These are phyloP conservation scores for Clistopyga incitator DNA, from an alignment of 2,888 invertebrate genomes.

Conservation along the genomic window DNA sequence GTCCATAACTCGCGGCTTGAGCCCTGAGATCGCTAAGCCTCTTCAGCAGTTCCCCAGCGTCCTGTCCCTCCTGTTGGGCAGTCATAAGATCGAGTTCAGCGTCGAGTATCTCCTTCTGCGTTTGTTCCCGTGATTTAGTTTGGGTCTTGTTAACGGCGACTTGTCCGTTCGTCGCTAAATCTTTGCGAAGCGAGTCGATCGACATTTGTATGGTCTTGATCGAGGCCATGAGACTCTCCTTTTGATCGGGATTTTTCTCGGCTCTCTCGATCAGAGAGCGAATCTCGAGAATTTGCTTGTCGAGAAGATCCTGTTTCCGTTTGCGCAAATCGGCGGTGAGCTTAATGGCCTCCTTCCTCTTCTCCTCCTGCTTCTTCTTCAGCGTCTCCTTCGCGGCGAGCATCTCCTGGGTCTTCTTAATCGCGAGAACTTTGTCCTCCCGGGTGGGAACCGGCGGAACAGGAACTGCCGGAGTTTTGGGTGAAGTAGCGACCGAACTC, in stretches of 20 bases:
- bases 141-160: slow-evolving; percentile 84
- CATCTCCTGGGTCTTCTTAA: slow-evolving; percentile 86
- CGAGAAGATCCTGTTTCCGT: slow-evolving; percentile 93
- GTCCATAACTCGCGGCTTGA: slow-evolving; percentile 85
- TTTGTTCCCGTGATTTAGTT: slow-evolving; percentile 91
- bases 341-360: slow-evolving; percentile 90
- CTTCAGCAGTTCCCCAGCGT: slow-evolving; percentile 92
- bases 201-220: slow-evolving; percentile 93
- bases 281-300: slow-evolving; percentile 95
- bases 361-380: slow-evolving; percentile 91
- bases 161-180: slow-evolving; percentile 86
- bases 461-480: slow-evolving; percentile 79
- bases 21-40: slow-evolving; percentile 89
- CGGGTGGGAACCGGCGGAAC: slow-evolving; percentile 73
- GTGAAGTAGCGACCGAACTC: slow-evolving; percentile 81
- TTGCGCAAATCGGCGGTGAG: slow-evolving; percentile 93
- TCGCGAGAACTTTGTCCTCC: slow-evolving; percentile 83
- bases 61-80: slow-evolving; percentile 94
- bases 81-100: slow-evolving; percentile 96
- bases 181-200: slow-evolving; percentile 91
- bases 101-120: slow-evolving; percentile 95
- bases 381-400: slow-evolving; percentile 88
- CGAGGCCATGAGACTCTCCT: slow-evolving; percentile 90
- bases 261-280: slow-evolving; percentile 92
- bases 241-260: slow-evolving; percentile 92